Conservation (phyloP, 2,797 vertebrate species). For the Gobio occitaniae region DNA sequence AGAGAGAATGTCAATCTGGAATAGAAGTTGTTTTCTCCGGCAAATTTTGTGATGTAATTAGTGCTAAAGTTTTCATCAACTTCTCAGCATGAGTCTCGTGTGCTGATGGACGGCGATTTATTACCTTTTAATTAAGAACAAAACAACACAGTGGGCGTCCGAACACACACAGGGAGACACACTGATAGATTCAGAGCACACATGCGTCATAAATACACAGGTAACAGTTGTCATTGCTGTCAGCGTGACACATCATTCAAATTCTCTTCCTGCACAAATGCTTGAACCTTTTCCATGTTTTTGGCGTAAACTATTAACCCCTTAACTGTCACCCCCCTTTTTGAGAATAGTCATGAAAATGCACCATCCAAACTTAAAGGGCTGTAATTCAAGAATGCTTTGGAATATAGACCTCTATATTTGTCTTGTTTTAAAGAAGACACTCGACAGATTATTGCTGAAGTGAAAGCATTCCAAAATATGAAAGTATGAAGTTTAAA, state of each 20-base stretch:
- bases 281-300: background rate
- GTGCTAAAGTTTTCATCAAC: slow-evolving; percentile 57
- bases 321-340: too few relatives aligned
- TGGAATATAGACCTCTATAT: too few relatives aligned
- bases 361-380: too few relatives aligned
- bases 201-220: background rate
- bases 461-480: too few relatives aligned
- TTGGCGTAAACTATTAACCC: background rate
- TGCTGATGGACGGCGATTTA: slow-evolving; percentile 58
- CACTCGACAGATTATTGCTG: too few relatives aligned
- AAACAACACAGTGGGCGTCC: slow-evolving; percentile 38
- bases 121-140: slow-evolving; percentile 54
- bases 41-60: slow-evolving; percentile 42
- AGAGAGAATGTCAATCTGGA: background rate
- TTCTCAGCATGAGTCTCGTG: slow-evolving; percentile 19
- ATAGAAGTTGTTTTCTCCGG: slow-evolving; percentile 47
- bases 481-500: too few relatives aligned
- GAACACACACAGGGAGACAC: background rate
- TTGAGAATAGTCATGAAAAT: too few relatives aligned
- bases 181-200: background rate
- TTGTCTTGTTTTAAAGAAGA: too few relatives aligned
- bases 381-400: too few relatives aligned
- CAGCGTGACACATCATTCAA: background rate
- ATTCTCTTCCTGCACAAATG: background rate
- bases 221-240: background rate